Percentiles rank a stretch among this genome's conserved stretches.
Conservation (phyloP, 2,888 invertebrate species). For the Laothoe populi region DNA sequence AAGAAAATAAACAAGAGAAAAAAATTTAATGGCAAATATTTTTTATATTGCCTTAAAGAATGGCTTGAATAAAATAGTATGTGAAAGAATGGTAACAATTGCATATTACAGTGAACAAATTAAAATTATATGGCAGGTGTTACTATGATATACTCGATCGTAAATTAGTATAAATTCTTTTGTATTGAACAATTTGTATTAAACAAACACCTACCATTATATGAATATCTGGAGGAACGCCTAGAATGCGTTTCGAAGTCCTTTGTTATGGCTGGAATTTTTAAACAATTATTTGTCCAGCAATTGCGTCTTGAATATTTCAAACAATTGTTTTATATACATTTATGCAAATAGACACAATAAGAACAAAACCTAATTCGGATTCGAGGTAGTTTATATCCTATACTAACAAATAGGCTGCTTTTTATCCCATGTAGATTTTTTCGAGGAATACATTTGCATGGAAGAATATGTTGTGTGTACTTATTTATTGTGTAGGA, state of each 20-base stretch:
- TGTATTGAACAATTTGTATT: constrained; percentile 8
- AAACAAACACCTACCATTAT: constrained; percentile 7
- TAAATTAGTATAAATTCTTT: constrained; percentile 9
- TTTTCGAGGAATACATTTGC: too few relatives aligned
- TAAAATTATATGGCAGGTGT: constrained; percentile 11
- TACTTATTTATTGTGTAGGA: too few relatives aligned
- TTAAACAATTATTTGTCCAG: not conserved
- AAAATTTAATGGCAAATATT: not conserved
- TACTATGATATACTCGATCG: not conserved
- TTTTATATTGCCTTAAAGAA: too few relatives aligned
- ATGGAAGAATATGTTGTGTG: too few relatives aligned
- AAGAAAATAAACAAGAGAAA: too few relatives aligned
- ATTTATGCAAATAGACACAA: too few relatives aligned
- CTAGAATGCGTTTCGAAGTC: not conserved
- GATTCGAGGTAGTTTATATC: too few relatives aligned
- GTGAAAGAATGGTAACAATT: not conserved
- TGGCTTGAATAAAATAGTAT: too few relatives aligned
- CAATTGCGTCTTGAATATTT: not conserved
- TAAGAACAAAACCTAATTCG: too few relatives aligned
- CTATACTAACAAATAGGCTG: too few relatives aligned
- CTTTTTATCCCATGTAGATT: too few relatives aligned
- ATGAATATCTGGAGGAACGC: not conserved
- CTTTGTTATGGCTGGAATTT: not conserved
- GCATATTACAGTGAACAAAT: not conserved
- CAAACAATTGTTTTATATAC: constrained; percentile 1